Conservation (phyloP, 92 coral and sea anemone genomes). For the Epizoanthus scotinus region DNA sequence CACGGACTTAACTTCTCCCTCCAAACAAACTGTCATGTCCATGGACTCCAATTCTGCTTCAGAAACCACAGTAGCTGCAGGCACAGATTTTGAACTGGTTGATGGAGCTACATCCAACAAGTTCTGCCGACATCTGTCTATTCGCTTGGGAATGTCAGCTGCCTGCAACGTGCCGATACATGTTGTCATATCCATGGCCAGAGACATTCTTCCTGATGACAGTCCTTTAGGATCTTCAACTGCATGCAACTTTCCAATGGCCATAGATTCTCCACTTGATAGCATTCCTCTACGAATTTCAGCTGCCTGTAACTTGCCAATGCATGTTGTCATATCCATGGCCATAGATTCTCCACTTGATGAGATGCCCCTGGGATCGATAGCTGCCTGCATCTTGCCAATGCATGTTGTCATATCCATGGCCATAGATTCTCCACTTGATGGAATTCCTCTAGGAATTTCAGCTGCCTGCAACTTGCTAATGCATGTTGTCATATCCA, state of each 20-base stretch:
- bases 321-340: background rate
- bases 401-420: background rate
- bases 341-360: background rate
- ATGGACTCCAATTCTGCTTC: background rate
- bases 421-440: background rate
- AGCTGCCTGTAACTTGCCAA: background rate
- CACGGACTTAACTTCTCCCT: background rate
- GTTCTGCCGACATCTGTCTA: background rate
- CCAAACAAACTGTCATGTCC: too few species aligned
- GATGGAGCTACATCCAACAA: background rate
- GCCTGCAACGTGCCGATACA: background rate
- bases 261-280: background rate
- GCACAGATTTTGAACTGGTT: background rate
- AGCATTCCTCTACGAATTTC: background rate
- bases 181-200: slow-evolving; percentile 15
- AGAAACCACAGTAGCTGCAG: background rate
- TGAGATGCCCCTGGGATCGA: background rate
- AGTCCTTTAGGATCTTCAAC: background rate
- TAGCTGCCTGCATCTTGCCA: background rate
- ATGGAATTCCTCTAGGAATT: background rate
- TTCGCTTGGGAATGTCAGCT: background rate
- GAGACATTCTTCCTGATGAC: background rate
- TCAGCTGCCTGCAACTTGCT: background rate
- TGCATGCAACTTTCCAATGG: background rate
- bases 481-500: slow-evolving; percentile 14